Base-by-base conservation (phyloP, 2,888 invertebrate genomes). In the Crocallis elinguaria region DNA sequence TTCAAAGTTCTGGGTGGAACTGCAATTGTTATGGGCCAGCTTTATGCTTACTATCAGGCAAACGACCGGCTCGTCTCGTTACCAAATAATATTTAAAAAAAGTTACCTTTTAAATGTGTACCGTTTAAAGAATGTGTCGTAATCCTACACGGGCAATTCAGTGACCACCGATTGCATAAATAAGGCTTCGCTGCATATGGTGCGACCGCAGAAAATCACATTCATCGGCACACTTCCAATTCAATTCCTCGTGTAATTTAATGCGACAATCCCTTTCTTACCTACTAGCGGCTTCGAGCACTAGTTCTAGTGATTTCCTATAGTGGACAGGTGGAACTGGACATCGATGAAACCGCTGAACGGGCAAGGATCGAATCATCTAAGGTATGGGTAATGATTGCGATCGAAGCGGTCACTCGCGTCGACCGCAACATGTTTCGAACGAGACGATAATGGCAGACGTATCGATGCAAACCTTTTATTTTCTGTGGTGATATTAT, bases 401-500 rank as follows among this genome's bases (percentile, higher is more conserved):
- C 77, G 79, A 86, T 86, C 77, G 79, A 69, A 81, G 69, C 79
- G 81, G 86, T 86, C 80, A 82, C 77, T 79, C 69, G 78, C 72
- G 65, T 71, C 77, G 73, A 89, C 89, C 88, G 67, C 89, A 89
- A 87, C 87, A 84, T 82, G 82, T 77, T 82, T 70, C 65, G 73
- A 87, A 88, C 84, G 82, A 88, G 88, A 88, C 78, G 87, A 85
- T 88, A 88, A 88, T 88, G 84, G 79, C 73, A 62, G 58, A 58
- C 46, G 51, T 49, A 48, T 52, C 33, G 69, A 76, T 69, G 65
- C 73, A 74, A 42, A 38, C 71, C 67, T 81, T 85, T 82, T 82
- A 79, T 82, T 82, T 76, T 79, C 75, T 82, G 79, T 71, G 77
- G 76, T 81, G 73, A 77, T 73, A 76, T 67, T 54, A 54, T 42